Percentiles rank a stretch among this genome's conserved stretches.
Evolutionary conservation across 2,797 vertebrate species (phyloP).

Genomic region (Dicrostonyx torquatus): DNA sequence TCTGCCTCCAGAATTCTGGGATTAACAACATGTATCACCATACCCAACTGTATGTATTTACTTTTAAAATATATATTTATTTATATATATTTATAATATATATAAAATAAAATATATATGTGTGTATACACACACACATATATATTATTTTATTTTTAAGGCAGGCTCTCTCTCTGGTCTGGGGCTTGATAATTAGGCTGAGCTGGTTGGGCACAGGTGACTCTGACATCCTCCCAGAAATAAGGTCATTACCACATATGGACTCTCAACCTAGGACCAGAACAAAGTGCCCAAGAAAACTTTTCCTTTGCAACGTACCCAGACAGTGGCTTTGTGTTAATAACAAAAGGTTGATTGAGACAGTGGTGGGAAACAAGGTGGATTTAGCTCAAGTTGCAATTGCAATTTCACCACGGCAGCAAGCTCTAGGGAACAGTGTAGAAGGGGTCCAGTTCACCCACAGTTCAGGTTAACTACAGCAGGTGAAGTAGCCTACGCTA

Average conservation of each 20-base stretch:
- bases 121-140: too few relatives aligned
- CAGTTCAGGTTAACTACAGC: neutral
- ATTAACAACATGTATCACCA: neutral
- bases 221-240: too few relatives aligned
- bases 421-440: neutral
- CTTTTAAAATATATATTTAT: too few relatives aligned
- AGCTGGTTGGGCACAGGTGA: neutral
- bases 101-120: too few relatives aligned
- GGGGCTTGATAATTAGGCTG: neutral
- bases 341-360: neutral
- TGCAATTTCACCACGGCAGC: neutral
- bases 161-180: neutral
- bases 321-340: neutral
- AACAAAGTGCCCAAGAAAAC: neutral
- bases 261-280: neutral
- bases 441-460: neutral
- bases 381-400: neutral
- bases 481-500: neutral
- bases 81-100: too few relatives aligned
- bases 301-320: neutral
- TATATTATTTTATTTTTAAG: too few relatives aligned
- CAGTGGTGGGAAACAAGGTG: fast-evolving
- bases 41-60: neutral
- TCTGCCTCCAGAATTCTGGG: neutral
- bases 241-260: neutral